Evolutionary conservation across 1,140 invertebrate species (phyloP).

Genomic region (Apis florea): DNA sequence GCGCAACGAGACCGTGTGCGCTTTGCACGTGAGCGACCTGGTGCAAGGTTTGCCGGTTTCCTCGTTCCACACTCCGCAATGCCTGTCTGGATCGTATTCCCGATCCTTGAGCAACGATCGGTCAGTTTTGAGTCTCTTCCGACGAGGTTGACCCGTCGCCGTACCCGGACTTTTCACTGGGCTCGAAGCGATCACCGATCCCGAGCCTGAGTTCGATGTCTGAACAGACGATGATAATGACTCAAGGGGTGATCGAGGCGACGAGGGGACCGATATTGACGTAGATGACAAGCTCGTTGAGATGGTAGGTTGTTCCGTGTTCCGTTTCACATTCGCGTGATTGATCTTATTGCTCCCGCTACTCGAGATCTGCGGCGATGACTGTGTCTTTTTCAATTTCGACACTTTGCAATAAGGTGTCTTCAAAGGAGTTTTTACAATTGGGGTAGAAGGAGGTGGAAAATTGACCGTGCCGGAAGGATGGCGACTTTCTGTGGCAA

Average conservation of each 20-base stretch:
- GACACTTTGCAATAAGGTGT: constrained; percentile 78
- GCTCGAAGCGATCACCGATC: constrained; percentile 57
- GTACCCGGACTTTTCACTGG: constrained; percentile 73
- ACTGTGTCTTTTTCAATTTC: constrained; percentile 76
- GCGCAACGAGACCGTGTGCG: constrained; percentile 88
- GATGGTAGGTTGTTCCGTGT: constrained; percentile 63
- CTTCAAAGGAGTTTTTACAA: constrained; percentile 72
- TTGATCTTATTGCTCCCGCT: constrained; percentile 53
- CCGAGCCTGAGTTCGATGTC: constrained; percentile 65
- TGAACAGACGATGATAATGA: constrained; percentile 57
- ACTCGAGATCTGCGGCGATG: constrained; percentile 65
- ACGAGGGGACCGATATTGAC: constrained; percentile 59
- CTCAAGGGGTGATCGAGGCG: constrained; percentile 74
- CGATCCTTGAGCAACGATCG: constrained; percentile 84
- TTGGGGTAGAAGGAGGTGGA: constrained; percentile 72
- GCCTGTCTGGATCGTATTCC: constrained; percentile 90
- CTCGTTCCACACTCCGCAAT: constrained; percentile 88
- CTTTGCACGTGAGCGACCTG: constrained; percentile 91
- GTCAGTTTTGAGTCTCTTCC: constrained; percentile 81
- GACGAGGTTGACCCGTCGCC: constrained; percentile 75
- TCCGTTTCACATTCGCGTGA: constrained; percentile 69
- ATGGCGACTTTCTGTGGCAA: constrained; percentile 74
- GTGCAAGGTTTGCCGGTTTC: constrained; percentile 88
- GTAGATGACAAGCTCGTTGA: constrained; percentile 47
- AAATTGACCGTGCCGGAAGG: constrained; percentile 73